phyloP scores from a whole-genome alignment of 2,888 invertebrate genomes.

The Gerosis bhagava region DNA sequence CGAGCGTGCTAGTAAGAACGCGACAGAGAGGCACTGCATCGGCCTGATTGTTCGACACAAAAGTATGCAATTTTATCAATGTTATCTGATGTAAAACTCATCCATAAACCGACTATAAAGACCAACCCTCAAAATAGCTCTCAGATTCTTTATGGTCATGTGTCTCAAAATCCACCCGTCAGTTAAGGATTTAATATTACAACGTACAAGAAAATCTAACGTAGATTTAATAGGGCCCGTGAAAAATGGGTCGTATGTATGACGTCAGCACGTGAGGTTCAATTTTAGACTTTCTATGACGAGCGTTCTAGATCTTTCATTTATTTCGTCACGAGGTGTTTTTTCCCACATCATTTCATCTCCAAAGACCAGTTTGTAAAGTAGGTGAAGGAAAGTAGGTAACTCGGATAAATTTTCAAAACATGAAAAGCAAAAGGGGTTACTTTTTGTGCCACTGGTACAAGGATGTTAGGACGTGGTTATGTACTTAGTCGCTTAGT shows the following conservation, averaged over 20 bases:
- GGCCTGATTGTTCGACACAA: no score
- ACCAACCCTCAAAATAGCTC: no score
- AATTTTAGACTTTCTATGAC: slow-evolving; percentile 19
- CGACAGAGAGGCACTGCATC: no score
- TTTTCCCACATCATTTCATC: slow-evolving; percentile 5
- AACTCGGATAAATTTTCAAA: not conserved
- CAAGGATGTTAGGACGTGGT: no score
- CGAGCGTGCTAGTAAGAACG: no score
- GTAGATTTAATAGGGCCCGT: slow-evolving; percentile 34
- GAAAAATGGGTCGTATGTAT: slow-evolving; percentile 30
- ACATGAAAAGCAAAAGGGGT: not conserved
- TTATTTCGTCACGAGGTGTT: slow-evolving; percentile 2
- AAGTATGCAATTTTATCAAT: no score
- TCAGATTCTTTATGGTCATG: no score
- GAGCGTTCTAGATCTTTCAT: slow-evolving; percentile 11
- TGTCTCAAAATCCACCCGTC: slow-evolving; percentile 8
- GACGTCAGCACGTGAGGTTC: slow-evolving; percentile 22
- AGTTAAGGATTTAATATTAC: slow-evolving; percentile 16
- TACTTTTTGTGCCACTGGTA: no score
- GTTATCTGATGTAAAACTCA: no score
- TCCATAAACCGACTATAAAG: no score
- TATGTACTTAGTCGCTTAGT: no score
- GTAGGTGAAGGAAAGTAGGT: slow-evolving; percentile 9
- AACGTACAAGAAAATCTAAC: slow-evolving; percentile 25
- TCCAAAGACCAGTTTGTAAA: slow-evolving; percentile 1